phyloP scores from a whole-genome alignment of 2,113 vertebrate genomes.

The Ciconia boyciana region DNA sequence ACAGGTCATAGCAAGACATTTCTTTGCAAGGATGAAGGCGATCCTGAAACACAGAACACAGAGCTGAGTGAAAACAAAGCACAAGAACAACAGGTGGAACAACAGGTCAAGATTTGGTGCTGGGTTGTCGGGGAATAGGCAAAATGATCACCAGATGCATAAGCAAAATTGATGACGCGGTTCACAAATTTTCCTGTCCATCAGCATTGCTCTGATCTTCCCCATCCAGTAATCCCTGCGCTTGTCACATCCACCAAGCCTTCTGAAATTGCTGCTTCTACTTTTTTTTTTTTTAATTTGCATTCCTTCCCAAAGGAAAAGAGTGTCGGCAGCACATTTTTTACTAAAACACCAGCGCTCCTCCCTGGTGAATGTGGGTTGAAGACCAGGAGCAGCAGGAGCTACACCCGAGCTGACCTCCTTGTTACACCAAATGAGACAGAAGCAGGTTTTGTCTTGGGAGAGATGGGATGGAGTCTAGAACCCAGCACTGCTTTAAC shows the following conservation, averaged over 20 bases:
- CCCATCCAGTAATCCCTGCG: neutral
- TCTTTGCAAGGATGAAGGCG: neutral
- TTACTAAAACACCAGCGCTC: neutral
- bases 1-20: constrained; percentile 41
- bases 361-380: neutral
- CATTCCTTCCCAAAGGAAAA: neutral
- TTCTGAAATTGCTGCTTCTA: neutral
- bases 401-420: neutral
- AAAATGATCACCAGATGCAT: fast-evolving
- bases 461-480: neutral
- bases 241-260: neutral
- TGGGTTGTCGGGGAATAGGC: neutral
- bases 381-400: neutral
- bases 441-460: neutral
- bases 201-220: neutral
- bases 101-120: neutral
- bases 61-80: neutral
- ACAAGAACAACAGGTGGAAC: fast-evolving
- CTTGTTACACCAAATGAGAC: fast-evolving
- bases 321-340: neutral
- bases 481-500: neutral
- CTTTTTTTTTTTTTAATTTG: fast-evolving
- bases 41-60: neutral
- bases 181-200: neutral
- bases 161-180: neutral